A percentile compares a stretch with the other conserved stretches of the same genome.
phyloP scores from a whole-genome alignment of 30 jellyfish, hydroid and myxozoan species.

The Cassiopea xamachana region DNA sequence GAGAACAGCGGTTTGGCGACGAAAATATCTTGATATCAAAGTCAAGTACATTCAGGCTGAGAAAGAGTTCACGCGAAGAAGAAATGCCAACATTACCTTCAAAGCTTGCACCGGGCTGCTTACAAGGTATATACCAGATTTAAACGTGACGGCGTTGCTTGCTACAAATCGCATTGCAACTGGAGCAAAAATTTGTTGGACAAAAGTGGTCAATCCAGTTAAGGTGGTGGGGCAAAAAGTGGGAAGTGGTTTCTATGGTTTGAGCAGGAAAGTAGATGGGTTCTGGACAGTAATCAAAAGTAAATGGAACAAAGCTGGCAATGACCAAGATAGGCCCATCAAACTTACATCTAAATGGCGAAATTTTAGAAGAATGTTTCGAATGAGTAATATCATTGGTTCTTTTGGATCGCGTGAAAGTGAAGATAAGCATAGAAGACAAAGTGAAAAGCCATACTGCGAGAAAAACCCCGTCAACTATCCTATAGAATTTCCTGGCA shows the following conservation, averaged over 20 bases:
- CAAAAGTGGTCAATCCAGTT: constrained; percentile 61
- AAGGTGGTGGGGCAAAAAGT: constrained; percentile 39
- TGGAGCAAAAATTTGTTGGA: constrained; percentile 75
- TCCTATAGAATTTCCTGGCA: background rate
- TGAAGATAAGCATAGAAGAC: background rate
- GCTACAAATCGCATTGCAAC: constrained; percentile 37
- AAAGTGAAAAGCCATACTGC: constrained; percentile 5
- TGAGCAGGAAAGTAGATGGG: constrained; percentile 52
- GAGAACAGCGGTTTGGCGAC: constrained; percentile 72
- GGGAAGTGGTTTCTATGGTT: constrained; percentile 45
- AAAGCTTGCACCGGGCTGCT: constrained; percentile 56
- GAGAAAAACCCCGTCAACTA: background rate
- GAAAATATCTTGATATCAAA: constrained; percentile 53
- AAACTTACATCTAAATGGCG: constrained; percentile 59
- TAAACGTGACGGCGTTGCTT: constrained; percentile 38
- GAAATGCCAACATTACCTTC: constrained; percentile 35
- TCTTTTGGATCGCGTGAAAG: constrained; percentile 19
- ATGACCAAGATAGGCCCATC: background rate
- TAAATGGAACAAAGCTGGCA: constrained; percentile 43
- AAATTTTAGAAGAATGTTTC: constrained; percentile 36
- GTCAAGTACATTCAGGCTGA: constrained; percentile 22
- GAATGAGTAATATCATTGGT: constrained; percentile 72
- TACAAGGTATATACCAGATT: constrained; percentile 53
- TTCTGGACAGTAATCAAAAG: constrained; percentile 42
- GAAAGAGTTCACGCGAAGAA: constrained; percentile 8